These are phyloP conservation scores for Diplolepis rosae DNA, from an alignment of 2,888 invertebrate species.

Conservation along the genomic window DNA sequence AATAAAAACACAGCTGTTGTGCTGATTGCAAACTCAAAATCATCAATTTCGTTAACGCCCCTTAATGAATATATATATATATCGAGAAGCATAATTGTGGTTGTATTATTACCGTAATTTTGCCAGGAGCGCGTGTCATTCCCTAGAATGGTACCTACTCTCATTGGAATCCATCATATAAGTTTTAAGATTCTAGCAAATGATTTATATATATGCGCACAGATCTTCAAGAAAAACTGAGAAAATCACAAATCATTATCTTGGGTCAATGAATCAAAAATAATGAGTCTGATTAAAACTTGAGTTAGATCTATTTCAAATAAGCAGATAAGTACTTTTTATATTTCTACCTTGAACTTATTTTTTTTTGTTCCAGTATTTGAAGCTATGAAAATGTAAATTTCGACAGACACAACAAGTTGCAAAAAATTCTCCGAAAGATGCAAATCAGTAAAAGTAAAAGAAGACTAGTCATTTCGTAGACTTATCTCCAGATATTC, in stretches of 20 bases:
- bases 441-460: background rate
- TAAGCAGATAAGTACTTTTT: too few species aligned
- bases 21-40: background rate
- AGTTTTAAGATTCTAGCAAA: too few species aligned
- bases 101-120: too few species aligned
- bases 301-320: too few species aligned
- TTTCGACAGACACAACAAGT: background rate
- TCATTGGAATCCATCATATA: too few species aligned
- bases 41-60: slow-evolving; percentile 18
- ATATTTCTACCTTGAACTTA: background rate
- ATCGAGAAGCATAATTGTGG: too few species aligned
- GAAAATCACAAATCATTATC: background rate
- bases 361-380: background rate
- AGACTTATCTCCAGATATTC: background rate
- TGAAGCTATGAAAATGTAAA: background rate
- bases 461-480: background rate
- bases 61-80: too few species aligned
- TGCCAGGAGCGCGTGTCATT: too few species aligned
- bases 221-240: background rate
- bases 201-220: background rate
- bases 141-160: too few species aligned
- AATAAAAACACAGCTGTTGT: slow-evolving; percentile 22
- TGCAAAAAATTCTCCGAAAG: background rate
- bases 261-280: background rate
- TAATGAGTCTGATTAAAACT: too few species aligned